Evolutionary conservation across 2,113 vertebrate genomes (phyloP).

Genomic region (Lycaon pictus): DNA sequence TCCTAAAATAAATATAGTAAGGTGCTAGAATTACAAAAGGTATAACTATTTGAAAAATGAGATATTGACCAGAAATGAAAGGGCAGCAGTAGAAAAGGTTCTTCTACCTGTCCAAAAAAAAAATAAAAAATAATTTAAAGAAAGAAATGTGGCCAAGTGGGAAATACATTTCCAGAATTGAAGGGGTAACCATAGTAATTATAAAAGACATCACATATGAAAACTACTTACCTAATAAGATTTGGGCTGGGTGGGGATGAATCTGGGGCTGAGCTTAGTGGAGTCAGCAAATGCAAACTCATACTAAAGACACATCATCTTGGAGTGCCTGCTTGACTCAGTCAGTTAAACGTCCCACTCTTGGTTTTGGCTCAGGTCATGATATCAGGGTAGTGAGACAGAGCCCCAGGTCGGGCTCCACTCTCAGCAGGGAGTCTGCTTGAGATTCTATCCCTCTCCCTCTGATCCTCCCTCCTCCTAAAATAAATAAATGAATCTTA

Average conservation of each 20-base stretch:
- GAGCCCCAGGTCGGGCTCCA: too few relatives aligned
- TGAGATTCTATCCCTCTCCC: too few relatives aligned
- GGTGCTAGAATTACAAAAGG: neutral
- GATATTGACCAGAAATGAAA: slow-evolving; percentile 35
- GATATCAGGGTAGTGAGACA: too few relatives aligned
- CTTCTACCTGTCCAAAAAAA: neutral
- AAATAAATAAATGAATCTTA: too few relatives aligned
- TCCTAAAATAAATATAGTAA: neutral
- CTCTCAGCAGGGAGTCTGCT: too few relatives aligned
- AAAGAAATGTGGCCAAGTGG: neutral
- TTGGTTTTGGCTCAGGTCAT: too few relatives aligned
- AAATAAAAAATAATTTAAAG: neutral
- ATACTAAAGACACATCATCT: neutral
- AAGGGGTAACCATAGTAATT: neutral
- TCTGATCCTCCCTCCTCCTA: too few relatives aligned
- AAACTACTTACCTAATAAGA: neutral
- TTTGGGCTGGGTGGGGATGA: neutral
- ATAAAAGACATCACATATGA: neutral
- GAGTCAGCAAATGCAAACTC: neutral
- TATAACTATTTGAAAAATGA: slow-evolving; percentile 23
- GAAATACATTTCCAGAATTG: neutral
- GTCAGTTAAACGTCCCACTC: too few relatives aligned
- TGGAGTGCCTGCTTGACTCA: too few relatives aligned
- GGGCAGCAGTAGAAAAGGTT: neutral
- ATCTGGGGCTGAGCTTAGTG: neutral